These are phyloP conservation scores for Geococcyx californianus DNA, from an alignment of 2,113 vertebrate genomes.

Conservation along the genomic window DNA sequence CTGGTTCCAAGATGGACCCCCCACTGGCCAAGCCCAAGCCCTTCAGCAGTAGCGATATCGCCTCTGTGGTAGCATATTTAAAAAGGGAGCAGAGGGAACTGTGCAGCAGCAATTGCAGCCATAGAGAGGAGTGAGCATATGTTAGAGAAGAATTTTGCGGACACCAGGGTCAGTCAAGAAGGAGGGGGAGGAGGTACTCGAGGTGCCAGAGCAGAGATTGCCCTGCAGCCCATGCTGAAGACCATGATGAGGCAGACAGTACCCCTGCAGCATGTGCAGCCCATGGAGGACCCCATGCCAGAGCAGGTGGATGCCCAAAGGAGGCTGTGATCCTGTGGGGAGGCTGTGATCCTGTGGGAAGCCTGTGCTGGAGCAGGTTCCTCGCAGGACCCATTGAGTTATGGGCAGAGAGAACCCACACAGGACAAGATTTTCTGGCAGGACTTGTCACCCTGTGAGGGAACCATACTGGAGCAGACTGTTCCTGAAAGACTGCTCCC, in stretches of 20 bases:
- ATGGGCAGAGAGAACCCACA: not conserved
- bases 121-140: not conserved
- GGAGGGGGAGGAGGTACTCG: too few relatives aligned
- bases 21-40: not conserved
- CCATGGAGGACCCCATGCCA: rapidly evolving
- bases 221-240: not conserved
- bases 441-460: not conserved
- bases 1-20: rapidly evolving
- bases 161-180: not conserved
- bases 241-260: too few relatives aligned
- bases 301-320: not conserved
- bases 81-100: not conserved
- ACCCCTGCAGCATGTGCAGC: not conserved
- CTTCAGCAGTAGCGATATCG: rapidly evolving
- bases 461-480: not conserved
- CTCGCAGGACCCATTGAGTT: not conserved
- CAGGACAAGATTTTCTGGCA: not conserved
- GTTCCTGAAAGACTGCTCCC: not conserved
- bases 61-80: not conserved
- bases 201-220: not conserved
- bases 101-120: not conserved
- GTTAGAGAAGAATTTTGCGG: not conserved
- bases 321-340: not conserved
- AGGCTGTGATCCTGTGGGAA: not conserved
- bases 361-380: not conserved